Evolutionary conservation across 2,797 vertebrate genomes (phyloP), one percentile per base, ranked within the genome.

Genomic region (Platyrinchus mystaceus): DNA sequence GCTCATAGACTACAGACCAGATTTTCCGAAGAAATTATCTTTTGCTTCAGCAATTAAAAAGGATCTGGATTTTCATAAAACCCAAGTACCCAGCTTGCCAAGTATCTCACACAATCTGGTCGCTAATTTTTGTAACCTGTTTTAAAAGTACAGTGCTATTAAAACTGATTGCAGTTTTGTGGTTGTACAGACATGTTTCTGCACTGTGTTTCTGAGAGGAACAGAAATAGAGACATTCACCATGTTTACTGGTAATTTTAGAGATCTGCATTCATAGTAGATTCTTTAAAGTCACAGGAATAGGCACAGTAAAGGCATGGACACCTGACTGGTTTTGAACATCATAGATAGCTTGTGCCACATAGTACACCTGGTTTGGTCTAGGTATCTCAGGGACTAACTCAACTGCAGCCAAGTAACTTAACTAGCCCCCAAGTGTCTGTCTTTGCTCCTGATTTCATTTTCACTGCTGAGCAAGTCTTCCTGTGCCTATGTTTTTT

Each of bases 51-150:
- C 78, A 89, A 52, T 86, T 91, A 75, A 75, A 94, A 80, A 66
- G 43, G 77, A 62, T 66, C 49, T 88, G 63, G 4, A 37, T 82
- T 94, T 94, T 90, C 76, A 76, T 66, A 93, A 96, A 91, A 59
- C 36, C 10, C 12, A 77, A 58, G 53, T 21, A 77, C 21, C 7
- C 66, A 91, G 50, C 79, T 89, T 94, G 78, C 52, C 82, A 87
- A 91, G 60, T 67, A 56, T 24, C 41, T 94, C 59, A 69, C 39
- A 88, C 83, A 91, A 93, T 90, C 76, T 94, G 83, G 46, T 55
- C 1, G 1, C 46, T 88, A 68, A 36, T 46, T 87, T 92, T 81
- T 83, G 24, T 44, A 17, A 71, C 62, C 43, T 76, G 9, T 75
- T 93, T 84, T 66, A 75, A 86, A 94, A 84, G 43, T 84, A 62